A percentile compares a stretch with the other conserved stretches of the same genome.
phyloP scores from a whole-genome alignment of 2,797 vertebrate genomes.

The Lacerta bilineata region DNA sequence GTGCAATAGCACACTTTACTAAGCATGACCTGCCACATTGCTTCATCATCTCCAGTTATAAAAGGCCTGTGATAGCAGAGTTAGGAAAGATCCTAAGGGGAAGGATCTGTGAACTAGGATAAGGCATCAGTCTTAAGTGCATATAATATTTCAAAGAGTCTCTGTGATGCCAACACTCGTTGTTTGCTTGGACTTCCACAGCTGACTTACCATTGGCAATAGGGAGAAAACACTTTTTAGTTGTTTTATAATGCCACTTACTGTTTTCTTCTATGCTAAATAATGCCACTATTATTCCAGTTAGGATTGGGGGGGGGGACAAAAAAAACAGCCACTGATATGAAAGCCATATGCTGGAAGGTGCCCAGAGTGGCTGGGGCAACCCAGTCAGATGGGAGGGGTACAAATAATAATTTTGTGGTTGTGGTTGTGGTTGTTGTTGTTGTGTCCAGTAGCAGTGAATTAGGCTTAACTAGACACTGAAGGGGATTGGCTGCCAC shows the following conservation, averaged over 20 bases:
- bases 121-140: no score
- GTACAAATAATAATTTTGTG: no score
- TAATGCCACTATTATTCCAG: no score
- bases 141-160: neutral
- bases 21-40: neutral
- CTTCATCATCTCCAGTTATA: neutral
- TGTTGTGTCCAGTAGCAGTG: neutral
- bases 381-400: no score
- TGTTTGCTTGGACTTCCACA: neutral
- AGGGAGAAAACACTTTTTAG: neutral
- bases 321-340: neutral
- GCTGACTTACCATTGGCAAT: neutral
- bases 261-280: neutral
- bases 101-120: neutral
- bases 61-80: neutral
- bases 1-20: neutral
- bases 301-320: neutral
- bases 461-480: neutral
- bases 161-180: neutral
- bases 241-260: neutral
- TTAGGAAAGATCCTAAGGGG: neutral
- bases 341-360: neutral
- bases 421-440: no score
- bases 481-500: neutral
- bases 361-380: no score